Percentiles rank a stretch among this genome's conserved stretches.
Conservation (phyloP, 2,888 invertebrate genomes). For the Eupithecia tripunctaria region DNA sequence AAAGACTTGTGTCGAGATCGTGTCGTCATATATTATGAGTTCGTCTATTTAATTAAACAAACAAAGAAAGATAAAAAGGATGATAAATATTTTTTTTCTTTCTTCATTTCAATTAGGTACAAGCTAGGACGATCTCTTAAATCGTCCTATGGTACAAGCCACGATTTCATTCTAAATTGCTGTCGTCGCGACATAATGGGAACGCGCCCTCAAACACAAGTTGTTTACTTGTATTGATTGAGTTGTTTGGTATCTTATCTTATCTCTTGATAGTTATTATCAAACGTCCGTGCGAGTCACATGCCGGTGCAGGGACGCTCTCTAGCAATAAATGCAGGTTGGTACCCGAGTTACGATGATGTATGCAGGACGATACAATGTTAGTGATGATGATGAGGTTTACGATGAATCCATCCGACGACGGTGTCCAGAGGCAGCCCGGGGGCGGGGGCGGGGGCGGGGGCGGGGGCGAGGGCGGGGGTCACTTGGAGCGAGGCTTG, state of each 20-base stretch:
- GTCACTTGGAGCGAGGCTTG: slow-evolving; percentile 84
- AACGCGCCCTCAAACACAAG: not conserved
- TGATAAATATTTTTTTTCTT: too few relatives aligned
- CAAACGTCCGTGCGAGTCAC: not conserved
- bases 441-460: not conserved
- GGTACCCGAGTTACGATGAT: slow-evolving; percentile 51
- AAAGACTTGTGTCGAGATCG: too few relatives aligned
- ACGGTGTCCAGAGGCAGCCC: not conserved
- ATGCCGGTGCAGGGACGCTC: not conserved
- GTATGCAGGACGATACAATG: slow-evolving; percentile 31
- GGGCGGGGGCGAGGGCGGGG: not conserved
- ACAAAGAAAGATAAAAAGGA: too few relatives aligned
- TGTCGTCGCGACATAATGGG: too few relatives aligned
- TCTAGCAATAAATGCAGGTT: slow-evolving; percentile 60
- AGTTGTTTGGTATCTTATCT: not conserved
- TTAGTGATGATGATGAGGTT: slow-evolving; percentile 31
- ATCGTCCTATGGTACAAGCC: too few relatives aligned
- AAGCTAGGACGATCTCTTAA: too few relatives aligned
- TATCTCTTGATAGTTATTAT: not conserved
- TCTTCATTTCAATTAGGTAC: too few relatives aligned
- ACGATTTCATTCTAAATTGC: too few relatives aligned
- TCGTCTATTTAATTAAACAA: too few relatives aligned
- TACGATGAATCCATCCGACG: slow-evolving; percentile 26
- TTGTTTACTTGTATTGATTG: too few relatives aligned
- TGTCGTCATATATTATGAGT: too few relatives aligned